These are phyloP conservation scores for Cinara cedri DNA, from an alignment of 2,888 invertebrate species.

Conservation along the genomic window DNA sequence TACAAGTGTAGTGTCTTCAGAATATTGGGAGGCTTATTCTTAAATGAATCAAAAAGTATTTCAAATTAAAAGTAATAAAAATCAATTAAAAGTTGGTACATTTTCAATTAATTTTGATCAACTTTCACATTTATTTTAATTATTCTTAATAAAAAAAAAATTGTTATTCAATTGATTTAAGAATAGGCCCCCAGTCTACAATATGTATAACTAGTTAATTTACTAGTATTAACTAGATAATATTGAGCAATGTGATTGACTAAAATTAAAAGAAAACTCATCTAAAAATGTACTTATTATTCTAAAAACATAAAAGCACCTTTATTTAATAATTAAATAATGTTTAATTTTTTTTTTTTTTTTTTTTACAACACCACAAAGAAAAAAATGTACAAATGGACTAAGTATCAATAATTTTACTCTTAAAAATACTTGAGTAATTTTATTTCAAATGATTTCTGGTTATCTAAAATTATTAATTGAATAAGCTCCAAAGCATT, in stretches of 20 bases:
- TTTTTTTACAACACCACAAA: slow-evolving; percentile 47
- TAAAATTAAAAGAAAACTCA: slow-evolving; percentile 33
- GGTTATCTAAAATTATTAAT: slow-evolving; percentile 19
- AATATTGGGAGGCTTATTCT: no score
- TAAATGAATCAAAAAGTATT: no score
- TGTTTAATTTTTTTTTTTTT: slow-evolving; percentile 24
- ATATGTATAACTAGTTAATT: slow-evolving; percentile 26
- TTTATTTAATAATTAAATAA: slow-evolving; percentile 37
- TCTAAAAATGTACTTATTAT: slow-evolving; percentile 39
- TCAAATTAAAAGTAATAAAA: no score
- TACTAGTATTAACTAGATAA: slow-evolving; percentile 31
- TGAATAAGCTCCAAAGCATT: slow-evolving; percentile 21
- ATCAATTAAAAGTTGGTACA: no score
- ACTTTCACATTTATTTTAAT: no score
- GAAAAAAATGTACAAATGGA: slow-evolving; percentile 15
- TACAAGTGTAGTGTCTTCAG: no score
- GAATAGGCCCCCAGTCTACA: slow-evolving; percentile 19
- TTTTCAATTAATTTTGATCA: no score
- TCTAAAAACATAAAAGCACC: slow-evolving; percentile 49
- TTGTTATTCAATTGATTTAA: no score
- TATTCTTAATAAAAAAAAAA: no score
- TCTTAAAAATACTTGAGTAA: slow-evolving; percentile 14
- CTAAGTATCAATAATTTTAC: slow-evolving; percentile 32
- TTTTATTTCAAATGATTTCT: slow-evolving; percentile 32
- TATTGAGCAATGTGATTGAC: slow-evolving; percentile 51